Evolutionary conservation across 2,888 invertebrate genomes (phyloP).

Genomic region (Hirtodrosophila confusa): DNA sequence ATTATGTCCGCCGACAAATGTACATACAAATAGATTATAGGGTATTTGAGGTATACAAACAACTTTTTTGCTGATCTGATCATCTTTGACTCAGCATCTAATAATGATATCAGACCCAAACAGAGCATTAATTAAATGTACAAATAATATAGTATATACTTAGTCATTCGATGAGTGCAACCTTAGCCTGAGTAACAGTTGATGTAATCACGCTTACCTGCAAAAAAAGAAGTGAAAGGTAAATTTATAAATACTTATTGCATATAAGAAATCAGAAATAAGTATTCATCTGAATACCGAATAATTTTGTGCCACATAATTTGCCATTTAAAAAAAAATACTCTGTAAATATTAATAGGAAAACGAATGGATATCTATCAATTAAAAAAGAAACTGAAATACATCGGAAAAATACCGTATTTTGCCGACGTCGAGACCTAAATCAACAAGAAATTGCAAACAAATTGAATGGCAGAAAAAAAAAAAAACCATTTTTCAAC

Average conservation of each 20-base stretch:
- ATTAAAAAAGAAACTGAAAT: conserved; percentile 17
- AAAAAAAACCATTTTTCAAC: conserved; percentile 40
- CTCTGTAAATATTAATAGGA: conserved; percentile 25
- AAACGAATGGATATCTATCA: conserved; percentile 12
- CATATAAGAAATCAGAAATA: conserved; percentile 1
- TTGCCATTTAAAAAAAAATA: conserved; percentile 6
- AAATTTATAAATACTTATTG: conserved; percentile 19
- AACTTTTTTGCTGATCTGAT: background rate
- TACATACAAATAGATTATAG: no score
- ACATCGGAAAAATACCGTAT: conserved; percentile 6
- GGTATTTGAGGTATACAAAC: no score
- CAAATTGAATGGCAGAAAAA: conserved; percentile 53
- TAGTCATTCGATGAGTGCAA: conserved; percentile 43
- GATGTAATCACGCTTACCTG: conserved; percentile 57
- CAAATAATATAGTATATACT: conserved; percentile 36
- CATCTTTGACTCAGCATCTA: conserved; percentile 52
- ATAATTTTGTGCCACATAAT: conserved; percentile 7
- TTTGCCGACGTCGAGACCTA: conserved; percentile 45
- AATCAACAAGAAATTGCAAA: conserved; percentile 73
- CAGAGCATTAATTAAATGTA: conserved; percentile 17
- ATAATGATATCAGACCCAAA: conserved; percentile 50
- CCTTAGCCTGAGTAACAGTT: conserved; percentile 34
- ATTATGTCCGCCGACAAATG: no score
- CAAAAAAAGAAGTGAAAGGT: conserved; percentile 32
- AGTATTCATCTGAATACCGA: conserved; percentile 6